phyloP scores from a whole-genome alignment of 2,797 vertebrate genomes.

The Pogoniulus pusillus region DNA sequence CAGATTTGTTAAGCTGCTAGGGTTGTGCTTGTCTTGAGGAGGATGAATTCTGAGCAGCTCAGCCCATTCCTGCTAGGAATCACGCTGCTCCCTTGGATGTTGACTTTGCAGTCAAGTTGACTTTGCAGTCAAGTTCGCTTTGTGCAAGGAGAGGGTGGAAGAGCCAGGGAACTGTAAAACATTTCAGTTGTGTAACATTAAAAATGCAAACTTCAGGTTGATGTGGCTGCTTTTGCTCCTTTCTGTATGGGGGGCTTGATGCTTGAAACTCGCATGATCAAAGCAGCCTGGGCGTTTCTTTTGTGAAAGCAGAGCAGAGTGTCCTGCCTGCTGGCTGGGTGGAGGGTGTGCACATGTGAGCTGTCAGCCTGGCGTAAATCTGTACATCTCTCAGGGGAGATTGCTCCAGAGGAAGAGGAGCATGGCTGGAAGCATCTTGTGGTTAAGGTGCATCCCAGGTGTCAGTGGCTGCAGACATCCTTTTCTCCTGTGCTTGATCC shows the following conservation, averaged over 20 bases:
- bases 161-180: background rate
- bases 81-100: background rate
- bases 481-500: no score
- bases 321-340: background rate
- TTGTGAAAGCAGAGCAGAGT: background rate
- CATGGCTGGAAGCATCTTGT: fast-evolving
- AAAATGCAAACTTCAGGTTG: background rate
- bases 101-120: background rate
- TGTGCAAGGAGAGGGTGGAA: background rate
- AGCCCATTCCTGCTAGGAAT: background rate
- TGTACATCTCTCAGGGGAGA: fast-evolving
- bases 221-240: background rate
- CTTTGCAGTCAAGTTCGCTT: background rate
- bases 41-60: background rate
- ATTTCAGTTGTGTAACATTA: background rate
- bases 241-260: background rate
- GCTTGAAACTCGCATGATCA: fast-evolving
- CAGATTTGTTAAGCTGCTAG: background rate
- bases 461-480: background rate
- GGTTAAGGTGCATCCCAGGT: background rate
- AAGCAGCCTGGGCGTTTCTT: background rate
- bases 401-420: background rate
- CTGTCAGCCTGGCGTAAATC: background rate
- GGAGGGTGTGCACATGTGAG: background rate
- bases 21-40: background rate